Evolutionary conservation across 2,888 invertebrate genomes (phyloP).

Genomic region (Caenorhabditis imperialis): DNA sequence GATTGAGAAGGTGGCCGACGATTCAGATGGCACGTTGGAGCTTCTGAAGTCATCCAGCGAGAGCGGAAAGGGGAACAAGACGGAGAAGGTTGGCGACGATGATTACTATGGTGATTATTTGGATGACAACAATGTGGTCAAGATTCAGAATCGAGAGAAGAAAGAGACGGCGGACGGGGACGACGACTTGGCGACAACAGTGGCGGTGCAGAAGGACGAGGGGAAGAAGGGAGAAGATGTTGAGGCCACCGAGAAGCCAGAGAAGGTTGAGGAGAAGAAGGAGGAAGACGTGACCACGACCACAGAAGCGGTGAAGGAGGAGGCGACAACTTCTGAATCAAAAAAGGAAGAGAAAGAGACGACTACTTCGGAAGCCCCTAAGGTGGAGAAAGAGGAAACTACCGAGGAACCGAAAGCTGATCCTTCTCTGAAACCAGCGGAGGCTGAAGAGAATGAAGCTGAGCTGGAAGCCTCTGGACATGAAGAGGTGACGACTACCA

Average conservation of each 20-base stretch:
- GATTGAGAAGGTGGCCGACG: conserved; percentile 18
- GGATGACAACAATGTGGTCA: conserved; percentile 56
- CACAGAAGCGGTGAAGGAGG: neutral
- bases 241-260: neutral
- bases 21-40: conserved; percentile 40
- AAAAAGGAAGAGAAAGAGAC: conserved; percentile 1
- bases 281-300: conserved; percentile 1
- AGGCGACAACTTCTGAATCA: neutral
- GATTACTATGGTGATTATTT: conserved; percentile 59
- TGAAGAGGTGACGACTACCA: conserved; percentile 22
- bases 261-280: conserved; percentile 9
- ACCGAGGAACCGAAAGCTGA: neutral
- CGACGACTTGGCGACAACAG: conserved; percentile 11
- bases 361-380: neutral
- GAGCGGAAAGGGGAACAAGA: conserved; percentile 20
- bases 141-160: conserved; percentile 48
- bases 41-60: conserved; percentile 43
- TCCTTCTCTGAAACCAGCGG: conserved; percentile 21
- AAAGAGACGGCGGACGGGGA: conserved; percentile 13
- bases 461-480: conserved; percentile 39
- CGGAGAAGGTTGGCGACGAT: conserved; percentile 48
- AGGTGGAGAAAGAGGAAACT: neutral
- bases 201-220: conserved; percentile 3
- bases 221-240: neutral
- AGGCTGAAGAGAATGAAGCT: conserved; percentile 35